Evolutionary conservation across 2,888 invertebrate genomes (phyloP).

Genomic region (Phorcus lineatus): DNA sequence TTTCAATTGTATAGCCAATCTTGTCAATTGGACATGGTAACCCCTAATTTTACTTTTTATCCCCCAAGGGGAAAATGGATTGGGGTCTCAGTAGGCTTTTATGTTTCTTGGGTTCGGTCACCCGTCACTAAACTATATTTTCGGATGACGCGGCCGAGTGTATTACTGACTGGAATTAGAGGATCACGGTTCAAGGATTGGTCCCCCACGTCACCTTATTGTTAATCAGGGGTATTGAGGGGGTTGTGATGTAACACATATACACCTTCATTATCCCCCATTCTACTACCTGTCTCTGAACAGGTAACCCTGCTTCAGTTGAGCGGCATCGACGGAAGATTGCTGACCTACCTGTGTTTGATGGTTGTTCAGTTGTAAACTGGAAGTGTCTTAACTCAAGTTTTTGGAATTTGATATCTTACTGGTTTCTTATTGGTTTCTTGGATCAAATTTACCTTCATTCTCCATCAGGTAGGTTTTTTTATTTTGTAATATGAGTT

Average conservation of each 20-base stretch:
- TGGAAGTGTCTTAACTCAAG: too few relatives aligned
- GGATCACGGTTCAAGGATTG: background rate
- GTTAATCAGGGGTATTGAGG: constrained; percentile 1
- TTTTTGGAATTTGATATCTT: too few relatives aligned
- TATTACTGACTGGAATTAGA: background rate
- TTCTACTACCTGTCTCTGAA: background rate
- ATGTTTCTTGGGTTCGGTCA: background rate
- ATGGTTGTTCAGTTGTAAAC: too few relatives aligned
- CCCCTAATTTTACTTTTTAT: background rate
- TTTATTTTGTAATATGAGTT: too few relatives aligned
- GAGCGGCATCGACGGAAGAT: too few relatives aligned
- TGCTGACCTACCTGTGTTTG: too few relatives aligned
- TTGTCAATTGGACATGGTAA: background rate
- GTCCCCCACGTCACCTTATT: background rate
- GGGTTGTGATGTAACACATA: background rate
- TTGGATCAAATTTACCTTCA: too few relatives aligned
- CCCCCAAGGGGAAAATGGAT: background rate
- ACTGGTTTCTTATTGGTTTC: too few relatives aligned
- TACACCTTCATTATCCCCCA: constrained; percentile 5
- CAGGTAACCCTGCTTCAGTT: background rate
- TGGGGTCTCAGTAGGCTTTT: background rate
- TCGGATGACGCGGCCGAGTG: background rate
- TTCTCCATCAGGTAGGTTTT: too few relatives aligned
- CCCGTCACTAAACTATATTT: constrained; percentile 3
- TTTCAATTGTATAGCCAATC: background rate